These are phyloP conservation scores for Octonoba sinensis DNA, from an alignment of 2,888 invertebrate species.

Conservation along the genomic window DNA sequence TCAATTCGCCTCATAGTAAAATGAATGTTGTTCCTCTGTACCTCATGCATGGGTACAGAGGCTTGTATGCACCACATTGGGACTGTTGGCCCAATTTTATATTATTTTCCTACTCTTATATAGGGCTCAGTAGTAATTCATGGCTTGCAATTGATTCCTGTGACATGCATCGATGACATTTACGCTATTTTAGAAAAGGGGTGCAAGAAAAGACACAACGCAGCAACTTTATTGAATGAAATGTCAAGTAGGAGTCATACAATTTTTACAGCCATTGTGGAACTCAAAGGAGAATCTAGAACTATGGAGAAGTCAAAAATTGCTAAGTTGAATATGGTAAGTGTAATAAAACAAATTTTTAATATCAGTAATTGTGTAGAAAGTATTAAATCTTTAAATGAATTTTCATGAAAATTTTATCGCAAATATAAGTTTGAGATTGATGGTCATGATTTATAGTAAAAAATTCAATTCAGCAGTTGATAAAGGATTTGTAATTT, in stretches of 20 bases:
- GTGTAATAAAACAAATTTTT: constrained; percentile 15
- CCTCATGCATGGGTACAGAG: too few relatives aligned
- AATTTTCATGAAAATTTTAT: too few relatives aligned
- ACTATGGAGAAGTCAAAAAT: constrained; percentile 93
- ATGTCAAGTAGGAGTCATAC: constrained; percentile 89
- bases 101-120: background rate
- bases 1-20: too few relatives aligned
- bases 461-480: too few relatives aligned
- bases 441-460: too few relatives aligned
- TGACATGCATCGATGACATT: constrained; percentile 85
- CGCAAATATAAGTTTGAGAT: too few relatives aligned
- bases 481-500: too few relatives aligned
- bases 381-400: too few relatives aligned
- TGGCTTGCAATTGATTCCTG: constrained; percentile 90
- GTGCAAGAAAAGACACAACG: constrained; percentile 86
- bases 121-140: constrained; percentile 89
- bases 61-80: too few relatives aligned
- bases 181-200: constrained; percentile 90
- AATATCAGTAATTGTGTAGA: too few relatives aligned
- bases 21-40: too few relatives aligned
- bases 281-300: constrained; percentile 88
- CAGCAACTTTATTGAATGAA: constrained; percentile 93
- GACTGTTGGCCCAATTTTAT: too few relatives aligned
- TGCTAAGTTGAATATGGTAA: constrained; percentile 91
- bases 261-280: constrained; percentile 93